Percentiles rank a stretch among this genome's conserved stretches.
Evolutionary conservation across 2,797 vertebrate genomes (phyloP).

Genomic region (Protosalanx chinensis): DNA sequence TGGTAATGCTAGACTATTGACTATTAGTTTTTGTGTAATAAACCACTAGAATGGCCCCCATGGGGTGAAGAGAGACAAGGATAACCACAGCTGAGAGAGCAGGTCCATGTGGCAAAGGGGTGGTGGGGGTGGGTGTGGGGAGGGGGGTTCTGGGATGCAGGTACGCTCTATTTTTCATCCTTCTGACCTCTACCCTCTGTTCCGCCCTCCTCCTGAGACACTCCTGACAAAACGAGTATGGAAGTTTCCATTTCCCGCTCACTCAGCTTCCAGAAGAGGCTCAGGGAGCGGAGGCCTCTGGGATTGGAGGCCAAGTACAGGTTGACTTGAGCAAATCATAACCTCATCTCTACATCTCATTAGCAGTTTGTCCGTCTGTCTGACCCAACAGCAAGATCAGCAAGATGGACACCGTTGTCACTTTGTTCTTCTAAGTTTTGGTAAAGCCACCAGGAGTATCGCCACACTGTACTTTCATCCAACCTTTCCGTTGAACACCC

Average conservation of each 20-base stretch:
- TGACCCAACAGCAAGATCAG: too few species aligned
- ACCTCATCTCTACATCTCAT: too few species aligned
- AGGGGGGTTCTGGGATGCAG: background rate
- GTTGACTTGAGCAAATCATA: too few species aligned
- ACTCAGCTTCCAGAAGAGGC: slow-evolving; percentile 28
- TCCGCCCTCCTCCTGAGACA: background rate
- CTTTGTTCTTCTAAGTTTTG: too few species aligned
- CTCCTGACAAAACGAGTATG: slow-evolving; percentile 38
- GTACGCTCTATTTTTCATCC: background rate
- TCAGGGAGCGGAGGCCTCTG: slow-evolving; percentile 12
- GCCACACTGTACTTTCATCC: background rate
- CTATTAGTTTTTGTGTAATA: background rate
- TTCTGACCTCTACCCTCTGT: background rate
- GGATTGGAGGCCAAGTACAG: too few species aligned
- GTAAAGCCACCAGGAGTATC: too few species aligned
- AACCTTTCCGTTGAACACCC: background rate
- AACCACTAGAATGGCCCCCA: slow-evolving; percentile 3
- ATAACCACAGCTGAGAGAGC: slow-evolving; percentile 6
- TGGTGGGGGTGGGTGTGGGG: too few species aligned
- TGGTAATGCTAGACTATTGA: slow-evolving; percentile 9
- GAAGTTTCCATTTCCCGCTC: slow-evolving; percentile 65
- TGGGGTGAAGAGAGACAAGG: slow-evolving; percentile 40
- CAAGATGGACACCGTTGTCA: too few species aligned
- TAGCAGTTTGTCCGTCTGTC: too few species aligned
- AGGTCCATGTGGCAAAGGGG: slow-evolving; percentile 23